A percentile compares a stretch with the other conserved stretches of the same genome.
Evolutionary conservation across 2,113 vertebrate genomes (phyloP).

Genomic region (Thymallus thymallus): DNA sequence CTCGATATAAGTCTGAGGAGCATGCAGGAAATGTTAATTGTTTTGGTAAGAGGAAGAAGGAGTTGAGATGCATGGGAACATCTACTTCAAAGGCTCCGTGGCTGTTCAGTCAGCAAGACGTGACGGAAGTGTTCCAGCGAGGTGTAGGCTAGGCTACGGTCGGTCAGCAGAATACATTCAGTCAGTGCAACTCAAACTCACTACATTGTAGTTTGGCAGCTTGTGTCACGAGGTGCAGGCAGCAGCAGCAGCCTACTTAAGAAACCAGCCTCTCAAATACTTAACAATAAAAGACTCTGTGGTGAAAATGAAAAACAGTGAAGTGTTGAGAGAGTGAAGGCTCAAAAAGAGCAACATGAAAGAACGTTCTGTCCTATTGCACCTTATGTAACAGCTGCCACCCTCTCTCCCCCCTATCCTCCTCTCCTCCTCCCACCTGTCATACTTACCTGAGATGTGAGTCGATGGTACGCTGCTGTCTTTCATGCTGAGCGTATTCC

Average conservation of each 20-base stretch:
- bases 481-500: conserved; percentile 31
- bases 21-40: conserved; percentile 57
- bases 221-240: conserved; percentile 37
- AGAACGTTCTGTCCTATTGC: conserved; percentile 53
- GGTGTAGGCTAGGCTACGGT: conserved; percentile 21
- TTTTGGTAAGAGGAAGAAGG: conserved; percentile 37
- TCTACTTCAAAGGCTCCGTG: conserved; percentile 57
- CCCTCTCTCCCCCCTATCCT: not conserved
- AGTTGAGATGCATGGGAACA: conserved; percentile 54
- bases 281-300: not conserved
- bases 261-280: conserved; percentile 11
- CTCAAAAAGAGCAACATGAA: conserved; percentile 38
- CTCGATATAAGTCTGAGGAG: conserved; percentile 28
- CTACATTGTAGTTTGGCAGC: conserved; percentile 49
- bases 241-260: conserved; percentile 32
- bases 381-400: conserved; percentile 62
- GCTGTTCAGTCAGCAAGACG: conserved; percentile 59
- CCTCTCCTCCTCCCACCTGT: conserved; percentile 15
- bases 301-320: conserved; percentile 22
- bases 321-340: conserved; percentile 45
- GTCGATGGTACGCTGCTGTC: conserved; percentile 12
- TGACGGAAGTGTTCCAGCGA: conserved; percentile 23
- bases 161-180: conserved; percentile 49
- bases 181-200: conserved; percentile 55
- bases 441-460: conserved; percentile 52